A percentile compares a stretch with the other conserved stretches of the same genome.
These are phyloP conservation scores for Hoplias malabaricus DNA, from an alignment of 2,113 vertebrate genomes.

Conservation along the genomic window DNA sequence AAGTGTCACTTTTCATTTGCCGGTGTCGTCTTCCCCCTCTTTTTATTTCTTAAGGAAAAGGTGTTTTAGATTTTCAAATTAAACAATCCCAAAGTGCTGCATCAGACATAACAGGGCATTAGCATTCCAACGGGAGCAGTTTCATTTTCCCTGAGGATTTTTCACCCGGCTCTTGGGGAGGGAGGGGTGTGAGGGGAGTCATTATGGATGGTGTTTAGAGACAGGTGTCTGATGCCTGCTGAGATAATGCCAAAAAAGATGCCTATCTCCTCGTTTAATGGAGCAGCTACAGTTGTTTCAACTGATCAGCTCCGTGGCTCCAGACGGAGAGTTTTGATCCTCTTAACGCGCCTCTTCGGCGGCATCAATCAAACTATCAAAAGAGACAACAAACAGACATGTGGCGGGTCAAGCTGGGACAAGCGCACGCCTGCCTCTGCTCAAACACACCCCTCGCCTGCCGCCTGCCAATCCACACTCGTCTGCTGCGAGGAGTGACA, in stretches of 20 bases:
- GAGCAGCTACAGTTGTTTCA: conserved; percentile 65
- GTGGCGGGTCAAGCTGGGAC: conserved; percentile 40
- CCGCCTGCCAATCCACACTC: conserved; percentile 28
- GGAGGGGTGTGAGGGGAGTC: conserved; percentile 38
- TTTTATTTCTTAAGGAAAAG: not conserved
- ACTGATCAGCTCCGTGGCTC: conserved; percentile 67
- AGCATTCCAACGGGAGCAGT: conserved; percentile 47
- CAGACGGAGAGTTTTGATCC: conserved; percentile 56
- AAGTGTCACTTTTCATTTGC: conserved; percentile 42
- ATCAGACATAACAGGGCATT: conserved; percentile 36
- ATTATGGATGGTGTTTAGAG: conserved; percentile 68
- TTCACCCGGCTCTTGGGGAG: conserved; percentile 36
- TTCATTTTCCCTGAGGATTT: conserved; percentile 26
- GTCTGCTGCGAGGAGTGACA: conserved; percentile 21
- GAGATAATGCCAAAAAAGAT: conserved; percentile 65
- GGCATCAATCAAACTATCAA: conserved; percentile 60
- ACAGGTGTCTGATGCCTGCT: conserved; percentile 68
- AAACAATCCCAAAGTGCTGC: conserved; percentile 47
- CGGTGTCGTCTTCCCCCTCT: not conserved
- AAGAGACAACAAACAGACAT: conserved; percentile 4
- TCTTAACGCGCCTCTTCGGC: conserved; percentile 52
- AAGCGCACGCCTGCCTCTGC: not conserved
- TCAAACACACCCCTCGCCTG: conserved; percentile 38
- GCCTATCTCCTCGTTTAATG: conserved; percentile 64
- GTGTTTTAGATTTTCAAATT: conserved; percentile 37